Conservation (phyloP, 2,888 invertebrate genomes). For the Plebejus melissa region DNA sequence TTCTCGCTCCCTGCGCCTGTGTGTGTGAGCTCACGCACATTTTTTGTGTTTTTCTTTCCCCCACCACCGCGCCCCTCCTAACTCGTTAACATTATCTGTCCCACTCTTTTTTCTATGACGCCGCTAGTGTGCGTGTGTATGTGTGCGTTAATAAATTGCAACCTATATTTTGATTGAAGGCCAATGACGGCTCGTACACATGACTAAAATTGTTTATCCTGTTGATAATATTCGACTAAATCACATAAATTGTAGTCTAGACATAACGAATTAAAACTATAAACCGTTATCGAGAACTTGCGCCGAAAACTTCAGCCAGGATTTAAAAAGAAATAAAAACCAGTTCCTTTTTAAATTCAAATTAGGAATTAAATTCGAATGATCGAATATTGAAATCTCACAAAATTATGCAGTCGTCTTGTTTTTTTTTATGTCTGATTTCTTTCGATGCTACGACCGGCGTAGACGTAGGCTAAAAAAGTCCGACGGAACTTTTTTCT, state of each 20-base stretch:
- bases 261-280: neutral
- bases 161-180: slow-evolving; percentile 76
- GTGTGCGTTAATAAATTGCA: slow-evolving; percentile 73
- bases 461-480: slow-evolving; percentile 70
- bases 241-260: neutral
- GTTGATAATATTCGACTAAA: neutral
- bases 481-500: slow-evolving; percentile 63
- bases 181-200: slow-evolving; percentile 53
- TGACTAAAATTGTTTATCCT: slow-evolving; percentile 12
- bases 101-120: slow-evolving; percentile 74
- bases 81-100: slow-evolving; percentile 68
- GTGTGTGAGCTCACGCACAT: slow-evolving; percentile 70
- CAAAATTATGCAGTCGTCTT: slow-evolving; percentile 12
- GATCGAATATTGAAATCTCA: neutral
- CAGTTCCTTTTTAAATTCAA: slow-evolving; percentile 13
- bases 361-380: slow-evolving; percentile 14
- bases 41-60: slow-evolving; percentile 72
- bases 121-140: slow-evolving; percentile 56
- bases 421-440: slow-evolving; percentile 34
- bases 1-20: slow-evolving; percentile 57
- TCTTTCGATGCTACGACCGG: slow-evolving; percentile 43
- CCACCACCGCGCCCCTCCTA: slow-evolving; percentile 63
- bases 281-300: neutral
- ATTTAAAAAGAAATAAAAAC: slow-evolving; percentile 10
- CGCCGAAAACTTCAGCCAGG: neutral